Evolutionary conservation across 2,888 invertebrate species (phyloP).

Genomic region (Noctuana brunneofusca): DNA sequence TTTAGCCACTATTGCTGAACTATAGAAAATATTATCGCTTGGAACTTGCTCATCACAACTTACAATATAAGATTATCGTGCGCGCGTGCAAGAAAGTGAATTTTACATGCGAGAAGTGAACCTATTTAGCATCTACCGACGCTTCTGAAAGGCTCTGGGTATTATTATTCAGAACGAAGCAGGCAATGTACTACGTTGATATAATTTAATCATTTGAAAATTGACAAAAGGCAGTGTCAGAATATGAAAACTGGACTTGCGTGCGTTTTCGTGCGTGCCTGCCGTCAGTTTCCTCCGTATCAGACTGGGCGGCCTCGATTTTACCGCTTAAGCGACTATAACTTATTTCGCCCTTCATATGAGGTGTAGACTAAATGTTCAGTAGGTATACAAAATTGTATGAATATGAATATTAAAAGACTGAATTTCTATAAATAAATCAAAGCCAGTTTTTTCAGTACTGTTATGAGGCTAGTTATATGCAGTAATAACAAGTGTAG

Average conservation of each 20-base stretch:
- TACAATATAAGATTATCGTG: constrained; percentile 51
- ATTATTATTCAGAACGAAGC: background rate
- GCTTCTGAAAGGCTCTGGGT: constrained; percentile 15
- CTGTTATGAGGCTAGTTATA: no score
- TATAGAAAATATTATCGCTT: constrained; percentile 48
- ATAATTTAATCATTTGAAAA: background rate
- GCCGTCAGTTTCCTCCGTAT: constrained; percentile 71
- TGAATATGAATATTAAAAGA: no score
- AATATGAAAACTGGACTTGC: constrained; percentile 63
- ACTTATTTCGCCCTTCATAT: constrained; percentile 74
- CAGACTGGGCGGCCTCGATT: constrained; percentile 76
- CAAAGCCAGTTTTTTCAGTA: no score
- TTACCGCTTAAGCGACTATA: constrained; percentile 70
- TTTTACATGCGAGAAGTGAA: constrained; percentile 33
- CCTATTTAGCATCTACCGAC: constrained; percentile 41
- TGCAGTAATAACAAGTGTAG: no score
- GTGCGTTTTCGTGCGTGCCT: constrained; percentile 76
- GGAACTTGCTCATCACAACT: constrained; percentile 37
- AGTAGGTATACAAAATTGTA: background rate
- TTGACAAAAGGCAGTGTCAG: constrained; percentile 13
- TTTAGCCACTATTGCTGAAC: constrained; percentile 47
- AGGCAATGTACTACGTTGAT: constrained; percentile 10
- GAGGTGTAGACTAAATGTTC: constrained; percentile 44
- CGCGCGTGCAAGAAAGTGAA: constrained; percentile 47
- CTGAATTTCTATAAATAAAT: no score